These are phyloP conservation scores for Dryobotodes eremita DNA, from an alignment of 2,888 invertebrate species.

Conservation along the genomic window DNA sequence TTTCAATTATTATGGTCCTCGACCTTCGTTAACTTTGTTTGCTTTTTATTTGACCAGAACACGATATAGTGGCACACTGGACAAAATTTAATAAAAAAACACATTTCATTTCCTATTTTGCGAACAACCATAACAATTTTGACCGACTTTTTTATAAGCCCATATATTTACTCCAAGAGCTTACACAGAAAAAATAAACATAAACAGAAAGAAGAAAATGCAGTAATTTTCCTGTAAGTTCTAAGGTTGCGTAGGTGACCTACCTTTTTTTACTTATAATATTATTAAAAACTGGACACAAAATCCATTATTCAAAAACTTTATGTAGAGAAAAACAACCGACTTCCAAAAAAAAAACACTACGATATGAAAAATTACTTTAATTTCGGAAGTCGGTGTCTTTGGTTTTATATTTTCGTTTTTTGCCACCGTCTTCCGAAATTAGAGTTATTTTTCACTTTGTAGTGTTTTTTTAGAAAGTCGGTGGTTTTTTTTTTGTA, in stretches of 20 bases:
- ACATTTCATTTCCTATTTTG: background rate
- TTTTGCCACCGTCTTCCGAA: too few species aligned
- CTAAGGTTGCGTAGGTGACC: background rate
- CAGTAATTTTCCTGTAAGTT: background rate
- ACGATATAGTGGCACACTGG: too few species aligned
- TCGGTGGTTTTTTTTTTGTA: too few species aligned
- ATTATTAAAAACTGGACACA: background rate
- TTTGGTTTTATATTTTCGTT: too few species aligned
- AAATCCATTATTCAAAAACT: background rate
- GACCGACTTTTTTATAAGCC: background rate
- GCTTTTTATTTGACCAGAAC: background rate
- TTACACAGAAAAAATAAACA: background rate
- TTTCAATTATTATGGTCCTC: background rate
- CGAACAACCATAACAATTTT: background rate
- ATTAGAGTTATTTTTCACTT: too few species aligned
- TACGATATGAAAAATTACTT: too few species aligned
- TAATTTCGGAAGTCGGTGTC: too few species aligned
- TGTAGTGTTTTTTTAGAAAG: too few species aligned
- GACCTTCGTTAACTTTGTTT: background rate
- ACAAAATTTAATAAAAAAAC: background rate
- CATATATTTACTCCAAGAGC: background rate
- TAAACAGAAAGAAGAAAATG: slow-evolving; percentile 6
- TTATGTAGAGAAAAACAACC: too few species aligned
- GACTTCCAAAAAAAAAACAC: too few species aligned
- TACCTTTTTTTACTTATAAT: background rate